Percentiles rank a stretch among this genome's conserved stretches.
Conservation (phyloP, 2,888 invertebrate genomes). For the Gerris lacustris region DNA sequence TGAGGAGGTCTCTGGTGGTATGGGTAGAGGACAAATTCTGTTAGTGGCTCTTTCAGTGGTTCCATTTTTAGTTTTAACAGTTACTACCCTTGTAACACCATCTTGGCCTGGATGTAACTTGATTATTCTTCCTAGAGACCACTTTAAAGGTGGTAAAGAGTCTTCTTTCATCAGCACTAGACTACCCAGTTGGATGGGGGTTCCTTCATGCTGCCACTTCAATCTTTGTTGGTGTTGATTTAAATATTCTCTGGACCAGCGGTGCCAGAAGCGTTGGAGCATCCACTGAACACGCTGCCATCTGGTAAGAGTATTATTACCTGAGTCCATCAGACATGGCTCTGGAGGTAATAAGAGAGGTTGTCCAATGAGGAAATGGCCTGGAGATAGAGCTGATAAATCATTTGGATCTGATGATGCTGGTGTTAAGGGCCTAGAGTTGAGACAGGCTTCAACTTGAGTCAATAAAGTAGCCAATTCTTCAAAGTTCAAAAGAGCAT, state of each 20-base stretch:
- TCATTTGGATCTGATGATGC: slow-evolving; percentile 25
- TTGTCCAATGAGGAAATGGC: slow-evolving; percentile 28
- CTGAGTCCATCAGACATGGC: background rate
- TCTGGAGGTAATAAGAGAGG: background rate
- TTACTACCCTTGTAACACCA: background rate
- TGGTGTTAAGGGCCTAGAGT: slow-evolving; percentile 28
- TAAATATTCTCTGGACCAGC: background rate
- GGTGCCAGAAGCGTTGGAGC: background rate
- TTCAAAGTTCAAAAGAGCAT: background rate
- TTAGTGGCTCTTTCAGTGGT: background rate
- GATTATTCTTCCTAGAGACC: background rate
- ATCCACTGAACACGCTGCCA: background rate
- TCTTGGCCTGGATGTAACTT: background rate
- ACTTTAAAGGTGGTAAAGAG: background rate
- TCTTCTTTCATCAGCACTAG: background rate
- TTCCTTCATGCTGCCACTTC: background rate
- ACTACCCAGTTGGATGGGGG: background rate
- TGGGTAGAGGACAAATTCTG: background rate
- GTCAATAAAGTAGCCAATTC: slow-evolving; percentile 9
- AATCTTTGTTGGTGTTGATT: background rate
- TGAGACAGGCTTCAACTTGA: slow-evolving; percentile 29
- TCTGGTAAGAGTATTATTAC: background rate
- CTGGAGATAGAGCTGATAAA: slow-evolving; percentile 28
- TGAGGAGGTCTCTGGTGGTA: background rate
- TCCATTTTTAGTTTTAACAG: background rate